Evolutionary conservation across 2,888 invertebrate genomes (phyloP), one percentile per base, ranked within the genome.

Genomic region (Caenorhabditis wallacei): DNA sequence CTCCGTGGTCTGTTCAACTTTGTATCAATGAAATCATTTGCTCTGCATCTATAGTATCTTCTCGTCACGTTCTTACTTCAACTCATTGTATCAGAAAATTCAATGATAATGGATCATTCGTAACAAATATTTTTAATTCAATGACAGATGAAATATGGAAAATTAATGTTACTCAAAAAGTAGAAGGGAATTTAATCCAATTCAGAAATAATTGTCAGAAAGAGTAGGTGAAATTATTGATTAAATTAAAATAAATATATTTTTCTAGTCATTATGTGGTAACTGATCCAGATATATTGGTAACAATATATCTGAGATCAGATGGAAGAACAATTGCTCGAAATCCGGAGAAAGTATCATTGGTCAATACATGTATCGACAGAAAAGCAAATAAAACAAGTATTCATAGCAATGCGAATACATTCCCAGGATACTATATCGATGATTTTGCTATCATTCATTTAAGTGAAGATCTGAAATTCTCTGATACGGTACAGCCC

Each of bases 391-490:
- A 24, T n/a, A 37, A 48, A 48, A 59, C 56, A 1, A 26, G 11
- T 11, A 13, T 1, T 1, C 20, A 22, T 35, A 0, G n/a, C 7
- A 46, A 46, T 18, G 7, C n/a, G 8, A n/a, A 1, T 5, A 11
- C 30, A 3, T 35, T 35, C 2, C n/a, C n/a, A n/a, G n/a, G n/a
- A n/a, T 51, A 13, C 4, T 48, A 46, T 35, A 16, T 7, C 13
- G 72, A 72, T n/a, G 72, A 72, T 30, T 63, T 72, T 30, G 63
- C 63, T 1, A 72, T 72, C 13, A 43, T 72, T 40, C 54, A 72
- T 46, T 54, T 72, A 26, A 43, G 63, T 16, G 63, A 72, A 24
- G 63, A 72, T 13, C 13, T 72, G 35, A 40, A 8, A 30, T 63
- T 63, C 35, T 63, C 63, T 0, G 16, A 11, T n/a, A 20, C 37